Percentiles rank a stretch among this genome's conserved stretches.
These are phyloP conservation scores for Anthrax anthrax DNA, from an alignment of 2,888 invertebrate genomes.

Conservation along the genomic window DNA sequence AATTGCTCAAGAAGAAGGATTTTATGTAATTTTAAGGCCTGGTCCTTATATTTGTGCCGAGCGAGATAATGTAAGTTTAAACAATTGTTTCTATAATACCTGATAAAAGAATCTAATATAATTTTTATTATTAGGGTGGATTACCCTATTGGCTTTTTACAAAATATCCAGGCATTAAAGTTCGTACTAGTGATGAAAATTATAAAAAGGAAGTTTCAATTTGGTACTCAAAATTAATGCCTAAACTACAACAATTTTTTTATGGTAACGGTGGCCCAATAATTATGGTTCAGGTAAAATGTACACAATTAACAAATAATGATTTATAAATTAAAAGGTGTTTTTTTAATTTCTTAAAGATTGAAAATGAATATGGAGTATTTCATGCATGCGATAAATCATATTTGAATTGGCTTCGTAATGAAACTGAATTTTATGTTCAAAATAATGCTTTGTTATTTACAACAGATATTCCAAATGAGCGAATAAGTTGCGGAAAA, in stretches of 20 bases:
- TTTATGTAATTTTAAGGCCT: conserved; percentile 68
- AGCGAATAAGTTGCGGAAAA: conserved; percentile 44
- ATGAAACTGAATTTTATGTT: conserved; percentile 39
- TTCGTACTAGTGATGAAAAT: conserved; percentile 47
- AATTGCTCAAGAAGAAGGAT: conserved; percentile 59
- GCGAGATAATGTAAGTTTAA: conserved; percentile 49
- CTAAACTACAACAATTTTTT: conserved; percentile 34
- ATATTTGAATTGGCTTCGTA: conserved; percentile 53
- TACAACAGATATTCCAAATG: conserved; percentile 61
- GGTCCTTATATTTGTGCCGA: conserved; percentile 91
- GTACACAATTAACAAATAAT: not conserved
- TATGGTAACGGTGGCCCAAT: conserved; percentile 67
- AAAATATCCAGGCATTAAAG: conserved; percentile 41
- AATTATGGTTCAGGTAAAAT: conserved; percentile 63
- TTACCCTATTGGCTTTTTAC: conserved; percentile 58
- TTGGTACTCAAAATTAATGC: conserved; percentile 41
- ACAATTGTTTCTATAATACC: not conserved
- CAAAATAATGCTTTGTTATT: conserved; percentile 45
- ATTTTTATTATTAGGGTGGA: conserved; percentile 46
- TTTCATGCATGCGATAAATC: conserved; percentile 52
- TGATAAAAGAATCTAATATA: not conserved
- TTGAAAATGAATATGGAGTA: conserved; percentile 86
- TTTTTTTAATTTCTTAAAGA: conserved; percentile 3
- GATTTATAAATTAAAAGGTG: not conserved
- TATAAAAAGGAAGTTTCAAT: conserved; percentile 38